Conservation (phyloP, 2,888 invertebrate species). For the Caenorhabditis virilis region DNA sequence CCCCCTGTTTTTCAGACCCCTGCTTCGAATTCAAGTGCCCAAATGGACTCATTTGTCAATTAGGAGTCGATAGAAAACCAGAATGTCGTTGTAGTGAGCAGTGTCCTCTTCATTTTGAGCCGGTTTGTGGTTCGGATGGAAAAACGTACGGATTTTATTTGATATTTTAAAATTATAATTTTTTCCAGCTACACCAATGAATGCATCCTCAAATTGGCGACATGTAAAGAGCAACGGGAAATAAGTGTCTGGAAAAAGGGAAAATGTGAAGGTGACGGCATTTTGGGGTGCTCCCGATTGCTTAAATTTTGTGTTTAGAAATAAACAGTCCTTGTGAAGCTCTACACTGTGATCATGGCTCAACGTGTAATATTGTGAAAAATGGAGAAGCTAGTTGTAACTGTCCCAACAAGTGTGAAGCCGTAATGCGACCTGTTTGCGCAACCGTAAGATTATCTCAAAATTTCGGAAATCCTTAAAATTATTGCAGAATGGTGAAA, state of each 20-base stretch:
- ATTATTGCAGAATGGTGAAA: constrained; percentile 76
- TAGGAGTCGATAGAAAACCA: constrained; percentile 82
- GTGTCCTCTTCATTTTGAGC: constrained; percentile 79
- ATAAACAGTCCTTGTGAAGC: constrained; percentile 59
- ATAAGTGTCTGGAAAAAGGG: constrained; percentile 81
- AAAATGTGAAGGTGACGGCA: constrained; percentile 77
- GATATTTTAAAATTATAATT: too few relatives aligned
- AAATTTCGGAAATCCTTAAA: not conserved
- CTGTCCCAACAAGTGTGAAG: constrained; percentile 49
- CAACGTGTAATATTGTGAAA: constrained; percentile 75
- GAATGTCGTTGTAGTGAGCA: constrained; percentile 81
- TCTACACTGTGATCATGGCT: constrained; percentile 79
- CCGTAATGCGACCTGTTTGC: constrained; percentile 57
- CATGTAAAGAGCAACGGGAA: constrained; percentile 77
- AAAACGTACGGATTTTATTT: constrained; percentile 69
- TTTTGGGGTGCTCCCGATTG: not conserved
- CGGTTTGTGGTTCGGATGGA: constrained; percentile 75
- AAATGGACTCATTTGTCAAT: constrained; percentile 80
- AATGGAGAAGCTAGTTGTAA: constrained; percentile 41
- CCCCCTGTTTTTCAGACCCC: constrained; percentile 74
- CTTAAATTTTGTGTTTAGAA: constrained; percentile 2
- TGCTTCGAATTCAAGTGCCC: constrained; percentile 81
- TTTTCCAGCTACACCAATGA: constrained; percentile 76
- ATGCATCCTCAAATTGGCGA: constrained; percentile 80
- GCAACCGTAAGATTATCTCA: constrained; percentile 29